A percentile compares a stretch with the other conserved stretches of the same genome.
phyloP scores from a whole-genome alignment of 2,888 invertebrate genomes.

The Phyto melanocephala region DNA sequence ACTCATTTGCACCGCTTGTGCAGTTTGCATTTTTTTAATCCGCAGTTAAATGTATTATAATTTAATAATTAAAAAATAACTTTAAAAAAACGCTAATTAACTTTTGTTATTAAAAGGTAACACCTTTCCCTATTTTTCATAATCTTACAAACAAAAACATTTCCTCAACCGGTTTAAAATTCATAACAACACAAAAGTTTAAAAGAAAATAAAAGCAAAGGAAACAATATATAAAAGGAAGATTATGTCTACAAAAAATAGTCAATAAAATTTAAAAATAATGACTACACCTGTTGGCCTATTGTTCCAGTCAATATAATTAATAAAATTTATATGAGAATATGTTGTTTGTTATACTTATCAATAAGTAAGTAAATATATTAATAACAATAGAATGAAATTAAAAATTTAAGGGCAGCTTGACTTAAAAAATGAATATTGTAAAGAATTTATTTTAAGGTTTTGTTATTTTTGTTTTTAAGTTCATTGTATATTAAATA shows the following conservation, averaged over 20 bases:
- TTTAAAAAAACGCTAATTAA: constrained; percentile 49
- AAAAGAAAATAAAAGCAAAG: constrained; percentile 26
- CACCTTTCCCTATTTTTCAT: constrained; percentile 27
- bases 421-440: too few relatives aligned
- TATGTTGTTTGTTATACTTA: not conserved
- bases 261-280: not conserved
- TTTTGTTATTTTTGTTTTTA: too few relatives aligned
- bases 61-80: constrained; percentile 23
- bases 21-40: too few relatives aligned
- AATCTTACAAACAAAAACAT: constrained; percentile 7
- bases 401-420: too few relatives aligned
- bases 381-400: too few relatives aligned
- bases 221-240: constrained; percentile 25
- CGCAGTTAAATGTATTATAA: not conserved
- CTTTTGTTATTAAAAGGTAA: constrained; percentile 39
- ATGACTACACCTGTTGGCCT: constrained; percentile 37
- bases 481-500: too few relatives aligned
- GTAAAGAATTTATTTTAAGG: too few relatives aligned
- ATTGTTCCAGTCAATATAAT: not conserved
- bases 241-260: not conserved
- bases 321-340: not conserved
- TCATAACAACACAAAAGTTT: not conserved
- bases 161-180: constrained; percentile 33
- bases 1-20: too few relatives aligned
- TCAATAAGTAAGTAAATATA: too few relatives aligned